phyloP scores from a whole-genome alignment of 2,888 invertebrate genomes.

The Athalia cordata region DNA sequence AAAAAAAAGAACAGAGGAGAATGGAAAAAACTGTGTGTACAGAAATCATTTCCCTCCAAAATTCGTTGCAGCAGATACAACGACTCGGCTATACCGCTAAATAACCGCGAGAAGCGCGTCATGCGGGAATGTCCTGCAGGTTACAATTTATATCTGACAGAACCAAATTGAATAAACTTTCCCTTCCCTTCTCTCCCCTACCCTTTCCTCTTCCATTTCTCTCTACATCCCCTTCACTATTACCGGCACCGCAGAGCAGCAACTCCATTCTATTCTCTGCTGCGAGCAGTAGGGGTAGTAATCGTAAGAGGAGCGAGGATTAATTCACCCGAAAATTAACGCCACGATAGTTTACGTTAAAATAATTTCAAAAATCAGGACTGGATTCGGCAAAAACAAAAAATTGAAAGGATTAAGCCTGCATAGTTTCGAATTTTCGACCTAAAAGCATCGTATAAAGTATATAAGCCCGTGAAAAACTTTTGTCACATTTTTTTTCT shows the following conservation, averaged over 20 bases:
- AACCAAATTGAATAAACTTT: slow-evolving; percentile 18
- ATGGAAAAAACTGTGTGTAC: not conserved
- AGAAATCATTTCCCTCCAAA: too few species aligned
- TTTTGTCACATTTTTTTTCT: too few species aligned
- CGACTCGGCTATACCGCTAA: slow-evolving; percentile 16
- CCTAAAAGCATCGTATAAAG: too few species aligned
- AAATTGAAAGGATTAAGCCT: not conserved
- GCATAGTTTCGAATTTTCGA: too few species aligned
- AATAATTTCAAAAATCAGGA: not conserved
- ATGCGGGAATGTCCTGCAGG: not conserved
- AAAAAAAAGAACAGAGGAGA: not conserved
- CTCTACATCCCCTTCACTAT: too few species aligned
- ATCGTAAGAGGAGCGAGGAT: not conserved
- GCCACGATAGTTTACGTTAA: not conserved
- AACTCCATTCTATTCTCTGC: not conserved
- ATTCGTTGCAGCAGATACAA: too few species aligned
- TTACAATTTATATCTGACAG: slow-evolving; percentile 18
- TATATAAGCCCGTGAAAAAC: too few species aligned
- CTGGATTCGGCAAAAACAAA: not conserved
- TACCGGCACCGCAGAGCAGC: not conserved
- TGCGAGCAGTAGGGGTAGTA: not conserved
- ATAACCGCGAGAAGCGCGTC: slow-evolving; percentile 19
- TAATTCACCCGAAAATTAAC: slow-evolving; percentile 12
- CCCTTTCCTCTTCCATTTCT: too few species aligned
- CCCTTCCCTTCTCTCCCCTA: too few species aligned